Evolutionary conservation across 2,888 invertebrate genomes (phyloP).

Genomic region (Galerucella calmariensis): DNA sequence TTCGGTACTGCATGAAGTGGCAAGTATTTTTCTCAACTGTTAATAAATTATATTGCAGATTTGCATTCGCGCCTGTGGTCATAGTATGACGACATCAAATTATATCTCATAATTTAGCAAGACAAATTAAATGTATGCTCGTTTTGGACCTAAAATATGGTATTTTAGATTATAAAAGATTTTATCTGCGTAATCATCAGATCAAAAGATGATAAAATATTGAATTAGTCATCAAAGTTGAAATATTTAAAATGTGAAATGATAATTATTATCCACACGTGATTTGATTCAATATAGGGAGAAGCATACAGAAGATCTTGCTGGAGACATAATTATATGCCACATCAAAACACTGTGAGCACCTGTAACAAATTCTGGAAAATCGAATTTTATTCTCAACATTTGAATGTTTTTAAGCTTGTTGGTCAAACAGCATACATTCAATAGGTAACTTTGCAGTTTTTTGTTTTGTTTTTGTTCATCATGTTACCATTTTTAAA

Average conservation of each 20-base stretch:
- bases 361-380: too few species aligned
- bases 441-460: too few species aligned
- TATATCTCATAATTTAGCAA: slow-evolving; percentile 37
- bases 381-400: too few species aligned
- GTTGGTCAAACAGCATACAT: too few species aligned
- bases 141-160: not conserved
- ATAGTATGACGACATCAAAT: slow-evolving; percentile 38
- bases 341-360: too few species aligned
- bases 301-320: too few species aligned
- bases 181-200: not conserved
- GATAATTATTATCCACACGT: not conserved
- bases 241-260: not conserved
- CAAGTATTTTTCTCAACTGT: slow-evolving; percentile 11
- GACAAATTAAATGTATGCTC: slow-evolving; percentile 38
- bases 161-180: not conserved
- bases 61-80: slow-evolving; percentile 38
- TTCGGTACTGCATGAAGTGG: not conserved
- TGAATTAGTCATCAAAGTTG: not conserved
- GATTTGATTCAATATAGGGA: not conserved
- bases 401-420: too few species aligned
- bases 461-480: too few species aligned
- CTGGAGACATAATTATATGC: too few species aligned
- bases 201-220: not conserved
- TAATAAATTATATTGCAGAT: slow-evolving; percentile 43
- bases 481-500: too few species aligned